phyloP scores from a whole-genome alignment of 2,797 vertebrate genomes.

The Margarornis squamiger region DNA sequence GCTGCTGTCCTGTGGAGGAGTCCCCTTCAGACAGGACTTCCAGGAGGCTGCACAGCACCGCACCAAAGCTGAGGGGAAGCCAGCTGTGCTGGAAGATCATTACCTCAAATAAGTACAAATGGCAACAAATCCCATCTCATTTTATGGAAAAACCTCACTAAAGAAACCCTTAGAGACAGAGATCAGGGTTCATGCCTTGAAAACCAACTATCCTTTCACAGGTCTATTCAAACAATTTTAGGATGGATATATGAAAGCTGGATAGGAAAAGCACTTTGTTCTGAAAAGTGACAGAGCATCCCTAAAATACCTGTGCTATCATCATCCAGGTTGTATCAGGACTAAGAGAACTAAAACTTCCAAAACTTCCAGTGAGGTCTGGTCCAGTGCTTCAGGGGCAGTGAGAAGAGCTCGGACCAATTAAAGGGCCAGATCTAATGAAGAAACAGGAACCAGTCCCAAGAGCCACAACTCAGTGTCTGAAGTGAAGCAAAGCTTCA shows the following conservation, averaged over 20 bases:
- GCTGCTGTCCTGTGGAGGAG: background rate
- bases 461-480: background rate
- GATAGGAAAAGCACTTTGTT: background rate
- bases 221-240: background rate
- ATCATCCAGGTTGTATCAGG: background rate
- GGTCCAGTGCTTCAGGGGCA: background rate
- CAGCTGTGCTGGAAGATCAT: background rate
- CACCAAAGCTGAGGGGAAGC: background rate
- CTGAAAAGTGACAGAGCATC: background rate
- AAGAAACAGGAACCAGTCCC: background rate
- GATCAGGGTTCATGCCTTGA: background rate
- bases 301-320: background rate
- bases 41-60: background rate
- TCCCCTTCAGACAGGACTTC: rapidly evolving
- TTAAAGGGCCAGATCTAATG: background rate
- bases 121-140: background rate
- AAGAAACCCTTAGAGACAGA: background rate
- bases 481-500: background rate
- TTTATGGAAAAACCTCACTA: background rate
- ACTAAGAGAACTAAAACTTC: background rate
- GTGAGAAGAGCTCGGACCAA: background rate
- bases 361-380: background rate
- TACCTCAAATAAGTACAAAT: background rate
- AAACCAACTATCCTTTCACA: background rate
- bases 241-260: background rate